Base-by-base conservation (phyloP, 2,888 invertebrate species). In the Philaethria dido region DNA sequence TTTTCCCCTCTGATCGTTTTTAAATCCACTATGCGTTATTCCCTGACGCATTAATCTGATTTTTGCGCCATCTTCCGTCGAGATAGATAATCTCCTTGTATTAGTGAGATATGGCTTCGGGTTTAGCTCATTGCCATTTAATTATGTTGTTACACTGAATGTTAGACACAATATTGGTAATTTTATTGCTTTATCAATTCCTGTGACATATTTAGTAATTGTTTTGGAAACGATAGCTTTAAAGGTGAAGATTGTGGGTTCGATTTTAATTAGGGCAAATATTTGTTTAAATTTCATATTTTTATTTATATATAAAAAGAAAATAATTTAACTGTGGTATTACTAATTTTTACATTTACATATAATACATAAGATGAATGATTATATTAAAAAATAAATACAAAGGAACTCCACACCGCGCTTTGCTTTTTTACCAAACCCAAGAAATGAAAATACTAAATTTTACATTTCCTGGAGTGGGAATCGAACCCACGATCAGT, bases 51-150 rank as follows among this genome's bases (percentile, higher is more conserved):
- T 48, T 47, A 47, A 45, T 47, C 39, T 39, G 39, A 59, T 57
- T 64, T 57, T 64, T 25, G 14, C 22, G 22, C 64, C 39, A 64
- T 48, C 57, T 55, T 45, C 45, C 29, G 52, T 22, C 44, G 45
- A 44, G 61, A 61, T 52, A 66, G 61, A 62, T 66, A 66, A 66
- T 66, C 61, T 61, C 11, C 20, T 39, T 29, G 62, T 61, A 25
- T 42, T 66, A 60, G 42, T 50, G 36, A 54, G 33, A 20, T 66
- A 66, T 33, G 66, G 66, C 61, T 66, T 66, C 66, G 13, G 54
- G 54, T 52, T 66, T 66, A 66, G 45, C 54, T 54, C 45, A 66
- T 66, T 61, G 59, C 22, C 45, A 45, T 48, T 64, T 25, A 22
- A 48, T 18, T 48, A 48, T 57, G 25, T 57, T 57, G 39, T 22